Evolutionary conservation across 2,797 vertebrate genomes (phyloP), one percentile per base, ranked within the genome.

Genomic region (Corythornis leucogaster): DNA sequence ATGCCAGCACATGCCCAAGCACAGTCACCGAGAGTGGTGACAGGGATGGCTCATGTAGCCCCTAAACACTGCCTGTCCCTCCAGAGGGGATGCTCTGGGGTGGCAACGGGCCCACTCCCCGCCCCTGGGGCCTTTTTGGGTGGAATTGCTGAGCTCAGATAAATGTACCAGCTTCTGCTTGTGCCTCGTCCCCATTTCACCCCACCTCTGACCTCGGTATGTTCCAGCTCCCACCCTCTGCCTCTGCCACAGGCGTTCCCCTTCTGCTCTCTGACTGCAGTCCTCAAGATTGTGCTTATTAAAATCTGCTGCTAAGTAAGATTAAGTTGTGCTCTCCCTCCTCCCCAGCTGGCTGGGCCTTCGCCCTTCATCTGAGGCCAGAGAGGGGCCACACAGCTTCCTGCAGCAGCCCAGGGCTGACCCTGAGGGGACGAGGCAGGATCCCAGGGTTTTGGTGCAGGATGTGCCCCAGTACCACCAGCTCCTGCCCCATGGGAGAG

Each of bases 21-120:
- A 2, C 33, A 6, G 21, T 26, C 40, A 30, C 12, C 14, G 18
- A 30, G 31, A 20, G 25, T 8, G 38, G 54, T 7, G 31, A 12
- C 1, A 8, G 35, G 3, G 69, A 16, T 1, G 2, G n/a, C 15
- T 40, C 11, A 0, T 11, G 30, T 9, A 22, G 25, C 2, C 22
- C 43, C 46, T 20, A 31, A 46, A 21, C 68, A 12, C 33, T 30
- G 31, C 63, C 57, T 1, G 2, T 33, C 42, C 79, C 4, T 0
- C 0, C 3, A 42, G 35, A 68, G 35, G 5, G 21, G 33, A 22
- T 13, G 66, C 40, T 35, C 58, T 2, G 38, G 45, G 62, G 25
- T 0, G 0, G n/a, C 0, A 12, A 14, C 3, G 3, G 2, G 43
- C 63, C 50, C 0, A 1, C 2, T 76, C 33, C 43, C 38, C 0